A percentile compares a stretch with the other conserved stretches of the same genome.
Conservation (phyloP, 35 echinoderm and acorn worm species). For the Patiria miniata region DNA sequence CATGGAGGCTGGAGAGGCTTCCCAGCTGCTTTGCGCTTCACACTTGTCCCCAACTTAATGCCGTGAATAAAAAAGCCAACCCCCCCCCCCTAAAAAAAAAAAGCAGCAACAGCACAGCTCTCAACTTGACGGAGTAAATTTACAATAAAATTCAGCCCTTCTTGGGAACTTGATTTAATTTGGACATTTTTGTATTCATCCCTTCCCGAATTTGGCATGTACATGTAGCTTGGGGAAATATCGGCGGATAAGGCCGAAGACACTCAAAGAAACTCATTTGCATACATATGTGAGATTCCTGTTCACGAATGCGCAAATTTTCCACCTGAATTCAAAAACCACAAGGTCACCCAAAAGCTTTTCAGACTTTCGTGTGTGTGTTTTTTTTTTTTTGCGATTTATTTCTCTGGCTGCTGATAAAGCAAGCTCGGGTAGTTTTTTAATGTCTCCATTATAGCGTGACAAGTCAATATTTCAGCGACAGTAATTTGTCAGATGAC, state of each 20-base stretch:
- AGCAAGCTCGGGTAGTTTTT: no score
- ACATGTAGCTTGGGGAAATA: background rate
- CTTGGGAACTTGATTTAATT: conserved; percentile 7
- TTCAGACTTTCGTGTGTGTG: no score
- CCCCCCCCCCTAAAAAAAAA: background rate
- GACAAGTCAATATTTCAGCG: conserved; percentile 1
- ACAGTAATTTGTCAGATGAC: conserved; percentile 31
- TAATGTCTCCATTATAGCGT: background rate
- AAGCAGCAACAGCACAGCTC: conserved; percentile 10
- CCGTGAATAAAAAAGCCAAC: background rate
- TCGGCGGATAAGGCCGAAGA: background rate
- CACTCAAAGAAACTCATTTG: no score
- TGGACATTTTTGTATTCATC: background rate
- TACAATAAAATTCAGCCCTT: conserved; percentile 16
- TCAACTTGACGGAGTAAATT: background rate
- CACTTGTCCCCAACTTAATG: background rate
- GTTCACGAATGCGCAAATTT: no score
- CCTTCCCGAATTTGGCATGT: background rate
- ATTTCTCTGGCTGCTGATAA: no score
- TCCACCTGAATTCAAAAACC: no score
- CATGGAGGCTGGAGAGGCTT: conserved; percentile 17
- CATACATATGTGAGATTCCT: no score
- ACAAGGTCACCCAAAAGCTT: no score
- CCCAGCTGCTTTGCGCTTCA: background rate
- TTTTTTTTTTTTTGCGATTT: no score